These are phyloP conservation scores for Diplolepis rosae DNA, from an alignment of 2,888 invertebrate genomes.

Conservation along the genomic window DNA sequence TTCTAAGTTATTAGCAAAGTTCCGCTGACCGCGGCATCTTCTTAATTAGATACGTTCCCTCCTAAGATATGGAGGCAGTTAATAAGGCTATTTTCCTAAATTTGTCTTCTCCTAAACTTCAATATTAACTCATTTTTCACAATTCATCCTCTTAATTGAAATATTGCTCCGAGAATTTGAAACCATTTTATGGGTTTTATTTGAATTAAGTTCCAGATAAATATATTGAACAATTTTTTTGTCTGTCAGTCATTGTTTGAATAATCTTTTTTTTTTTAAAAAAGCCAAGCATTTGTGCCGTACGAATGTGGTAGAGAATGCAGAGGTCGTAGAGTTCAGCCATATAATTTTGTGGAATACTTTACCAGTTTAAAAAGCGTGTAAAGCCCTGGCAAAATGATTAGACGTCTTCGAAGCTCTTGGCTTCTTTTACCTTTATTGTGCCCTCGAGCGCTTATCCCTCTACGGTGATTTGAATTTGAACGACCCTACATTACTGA, in stretches of 20 bases:
- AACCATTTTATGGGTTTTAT: too few relatives aligned
- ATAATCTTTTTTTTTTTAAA: neutral
- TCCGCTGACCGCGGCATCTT: slow-evolving; percentile 68
- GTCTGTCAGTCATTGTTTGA: too few relatives aligned
- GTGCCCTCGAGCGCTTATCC: slow-evolving; percentile 32
- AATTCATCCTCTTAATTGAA: too few relatives aligned
- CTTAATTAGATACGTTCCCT: slow-evolving; percentile 61
- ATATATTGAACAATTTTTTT: too few relatives aligned
- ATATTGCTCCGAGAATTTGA: too few relatives aligned
- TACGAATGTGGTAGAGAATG: neutral
- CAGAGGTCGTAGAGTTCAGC: slow-evolving; percentile 14
- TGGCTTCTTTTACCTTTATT: slow-evolving; percentile 34
- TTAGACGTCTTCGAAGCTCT: slow-evolving; percentile 35
- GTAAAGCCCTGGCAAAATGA: slow-evolving; percentile 23
- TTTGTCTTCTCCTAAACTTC: neutral
- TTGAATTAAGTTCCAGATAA: too few relatives aligned
- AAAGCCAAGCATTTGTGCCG: neutral
- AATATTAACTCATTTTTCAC: slow-evolving; percentile 4
- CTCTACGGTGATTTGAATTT: slow-evolving; percentile 38
- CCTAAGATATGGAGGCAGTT: slow-evolving; percentile 24
- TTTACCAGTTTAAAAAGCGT: slow-evolving; percentile 18
- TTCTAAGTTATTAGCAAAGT: slow-evolving; percentile 70
- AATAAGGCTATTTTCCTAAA: slow-evolving; percentile 23
- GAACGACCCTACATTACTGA: slow-evolving; percentile 38
- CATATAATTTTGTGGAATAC: slow-evolving; percentile 26